Conservation (phyloP, 1,140 invertebrate genomes). For the Leptoteleia sp. region DNA sequence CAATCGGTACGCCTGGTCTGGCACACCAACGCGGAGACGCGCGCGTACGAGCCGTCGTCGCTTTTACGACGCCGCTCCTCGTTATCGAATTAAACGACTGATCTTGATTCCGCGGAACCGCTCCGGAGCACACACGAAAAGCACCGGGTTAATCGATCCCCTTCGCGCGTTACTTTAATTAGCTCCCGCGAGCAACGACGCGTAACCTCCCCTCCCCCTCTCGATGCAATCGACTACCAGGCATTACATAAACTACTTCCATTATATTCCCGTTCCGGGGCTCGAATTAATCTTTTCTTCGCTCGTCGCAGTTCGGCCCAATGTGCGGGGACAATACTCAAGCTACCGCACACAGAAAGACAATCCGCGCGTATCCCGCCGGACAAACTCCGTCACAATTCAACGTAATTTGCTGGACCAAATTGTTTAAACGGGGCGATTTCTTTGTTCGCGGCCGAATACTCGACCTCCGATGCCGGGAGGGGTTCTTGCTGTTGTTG, state of each 20-base stretch:
- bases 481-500: too few relatives aligned
- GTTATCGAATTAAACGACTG: constrained; percentile 44
- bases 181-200: constrained; percentile 19
- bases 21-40: constrained; percentile 1
- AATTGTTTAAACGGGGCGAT: neutral
- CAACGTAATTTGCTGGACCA: constrained; percentile 1
- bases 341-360: neutral
- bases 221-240: constrained; percentile 18
- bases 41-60: too few relatives aligned
- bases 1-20: constrained; percentile 24
- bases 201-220: constrained; percentile 7
- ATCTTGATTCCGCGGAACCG: constrained; percentile 22
- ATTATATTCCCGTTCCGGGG: constrained; percentile 10
- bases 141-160: constrained; percentile 44
- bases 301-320: neutral
- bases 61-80: neutral
- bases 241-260: constrained; percentile 33
- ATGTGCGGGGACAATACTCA: neutral
- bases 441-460: neutral
- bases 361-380: constrained; percentile 8
- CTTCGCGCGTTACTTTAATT: constrained; percentile 54
- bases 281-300: constrained; percentile 14
- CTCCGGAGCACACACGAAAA: constrained; percentile 37
- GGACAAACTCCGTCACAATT: constrained; percentile 1
- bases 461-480: neutral